These are phyloP conservation scores for Macrophya alboannulata DNA, from an alignment of 2,888 invertebrate genomes.

Conservation along the genomic window DNA sequence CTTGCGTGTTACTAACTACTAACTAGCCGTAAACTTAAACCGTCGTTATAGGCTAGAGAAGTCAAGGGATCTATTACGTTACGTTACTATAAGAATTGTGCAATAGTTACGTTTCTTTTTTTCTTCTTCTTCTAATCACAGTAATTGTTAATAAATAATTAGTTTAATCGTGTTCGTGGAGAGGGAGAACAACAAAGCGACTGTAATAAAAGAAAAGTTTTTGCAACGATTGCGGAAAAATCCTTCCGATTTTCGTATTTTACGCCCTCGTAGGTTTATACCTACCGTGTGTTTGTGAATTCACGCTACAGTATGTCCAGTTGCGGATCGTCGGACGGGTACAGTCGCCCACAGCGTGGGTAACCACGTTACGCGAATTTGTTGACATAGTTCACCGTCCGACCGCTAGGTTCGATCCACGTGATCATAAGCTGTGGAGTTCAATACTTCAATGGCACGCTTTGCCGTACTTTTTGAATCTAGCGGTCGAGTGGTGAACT, in stretches of 20 bases:
- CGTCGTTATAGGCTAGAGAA: neutral
- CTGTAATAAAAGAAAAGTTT: neutral
- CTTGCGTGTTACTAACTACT: slow-evolving; percentile 36
- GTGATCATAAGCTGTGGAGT: no score
- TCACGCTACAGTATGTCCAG: no score
- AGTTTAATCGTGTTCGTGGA: no score
- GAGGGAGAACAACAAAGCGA: neutral
- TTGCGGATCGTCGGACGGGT: no score
- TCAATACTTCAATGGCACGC: no score
- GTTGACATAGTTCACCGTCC: no score
- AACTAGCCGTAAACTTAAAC: slow-evolving; percentile 38
- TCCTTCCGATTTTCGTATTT: neutral
- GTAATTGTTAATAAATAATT: neutral
- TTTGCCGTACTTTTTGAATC: no score
- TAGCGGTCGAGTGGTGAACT: no score
- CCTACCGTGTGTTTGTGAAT: no score
- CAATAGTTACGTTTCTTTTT: neutral
- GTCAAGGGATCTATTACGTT: neutral
- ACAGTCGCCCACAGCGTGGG: no score
- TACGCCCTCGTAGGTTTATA: neutral
- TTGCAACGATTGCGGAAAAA: neutral
- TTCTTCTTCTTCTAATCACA: neutral
- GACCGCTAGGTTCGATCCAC: no score
- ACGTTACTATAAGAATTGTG: neutral
- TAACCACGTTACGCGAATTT: no score